Base-by-base conservation (phyloP, 92 coral and sea anemone species). In the Phenganax marumi region DNA sequence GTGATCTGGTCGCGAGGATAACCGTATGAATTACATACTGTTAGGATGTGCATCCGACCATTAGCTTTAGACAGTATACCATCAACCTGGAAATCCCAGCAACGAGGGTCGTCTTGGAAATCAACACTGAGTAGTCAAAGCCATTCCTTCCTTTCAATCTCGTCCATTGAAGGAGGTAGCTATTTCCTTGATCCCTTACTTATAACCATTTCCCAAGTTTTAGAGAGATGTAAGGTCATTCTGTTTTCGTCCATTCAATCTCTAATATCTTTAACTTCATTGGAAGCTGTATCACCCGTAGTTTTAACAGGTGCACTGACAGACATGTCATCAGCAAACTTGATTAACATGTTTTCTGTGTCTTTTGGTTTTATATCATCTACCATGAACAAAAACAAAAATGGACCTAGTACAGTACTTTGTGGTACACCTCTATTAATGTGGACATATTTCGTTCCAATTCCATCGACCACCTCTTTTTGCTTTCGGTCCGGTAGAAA, bases 391-490 rank as follows among this genome's bases (percentile, higher is more conserved):
- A 80, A 73, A 57, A 86, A 86, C 66, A 86, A 75, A 17, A 86
- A n/a, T 24, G 90, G 87, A 11, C 85, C 87, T 13, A 87, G 52
- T 12, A 87, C 79, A 13, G 87, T 87, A 33, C 43, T 5, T 33
- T 33, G 43, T 33, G 43, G 43, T 33, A 33, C 2, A 33, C 43
- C 43, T 33, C 43, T 33, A 33, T 33, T 33, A 33, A 83, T 76
- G 48, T 24, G 33, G 22, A 84, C 68, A 60, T 39, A 87, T 24
- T 43, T 25, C 25, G 84, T 76, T 19, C 60, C 71, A 10, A 61
- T 58, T 26, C 85, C 76, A 84, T 83, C 76, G 14, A 82, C 86
- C 5, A 69, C 61, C 6, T 83, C 85, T 66, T 85, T 84, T 25
- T 87, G 87, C 68, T 70, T 70, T 39, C 87, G 63, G 50, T 84